phyloP scores from a whole-genome alignment of 2,888 invertebrate species.

The Eupithecia insigniata region DNA sequence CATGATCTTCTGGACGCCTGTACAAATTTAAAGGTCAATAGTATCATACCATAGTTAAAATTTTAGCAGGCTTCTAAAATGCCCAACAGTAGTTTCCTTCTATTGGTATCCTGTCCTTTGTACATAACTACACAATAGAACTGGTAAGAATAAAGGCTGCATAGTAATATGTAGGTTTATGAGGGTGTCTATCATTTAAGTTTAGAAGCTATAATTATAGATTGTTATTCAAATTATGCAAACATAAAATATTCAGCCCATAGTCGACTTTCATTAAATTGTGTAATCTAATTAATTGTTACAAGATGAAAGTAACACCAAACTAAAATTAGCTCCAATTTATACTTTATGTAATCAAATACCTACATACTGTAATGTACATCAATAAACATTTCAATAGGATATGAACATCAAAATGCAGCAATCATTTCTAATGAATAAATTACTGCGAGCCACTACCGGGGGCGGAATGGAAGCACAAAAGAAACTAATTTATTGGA shows the following conservation, averaged over 20 bases:
- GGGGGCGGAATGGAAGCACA: conserved; percentile 34
- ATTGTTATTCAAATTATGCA: background rate
- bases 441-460: conserved; percentile 46
- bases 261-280: conserved; percentile 28
- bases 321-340: conserved; percentile 17
- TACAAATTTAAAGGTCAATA: background rate
- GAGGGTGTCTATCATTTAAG: no score
- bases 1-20: conserved; percentile 97
- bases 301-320: conserved; percentile 12
- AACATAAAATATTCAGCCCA: background rate
- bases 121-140: no score
- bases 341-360: conserved; percentile 27
- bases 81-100: no score
- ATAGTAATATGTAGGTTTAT: no score
- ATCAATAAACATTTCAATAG: conserved; percentile 20
- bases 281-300: conserved; percentile 26
- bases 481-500: conserved; percentile 44
- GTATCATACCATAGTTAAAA: no score
- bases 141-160: no score
- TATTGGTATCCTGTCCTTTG: no score
- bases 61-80: no score
- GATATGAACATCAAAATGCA: conserved; percentile 41
- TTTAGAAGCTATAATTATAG: background rate
- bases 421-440: conserved; percentile 55
- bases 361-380: background rate